Base-by-base conservation (phyloP, 2,113 vertebrate species). In the Callithrix jacchus region DNA sequence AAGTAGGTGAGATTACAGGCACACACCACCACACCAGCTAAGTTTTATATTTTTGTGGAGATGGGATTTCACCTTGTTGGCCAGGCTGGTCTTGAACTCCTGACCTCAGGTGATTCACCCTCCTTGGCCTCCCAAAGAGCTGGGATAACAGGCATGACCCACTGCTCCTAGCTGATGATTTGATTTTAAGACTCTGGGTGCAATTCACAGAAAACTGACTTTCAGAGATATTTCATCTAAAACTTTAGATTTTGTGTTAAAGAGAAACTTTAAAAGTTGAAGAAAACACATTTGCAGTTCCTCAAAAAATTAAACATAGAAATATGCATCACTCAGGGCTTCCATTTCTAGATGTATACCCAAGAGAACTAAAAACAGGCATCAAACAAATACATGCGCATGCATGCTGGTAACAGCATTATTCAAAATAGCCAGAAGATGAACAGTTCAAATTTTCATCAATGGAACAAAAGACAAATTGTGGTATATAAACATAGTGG, bases 181-280 rank as follows among this genome's bases (percentile, higher is more conserved):
- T 86, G 12, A 42, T 58, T 85, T 21, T 14, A 76, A 94, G 91
- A 94, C n/a, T 86, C 37, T 77, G 40, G 2, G 8, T 74, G 5
- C 23, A 0, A 0, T 91, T 97, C 45, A 93, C 61, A 30, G 42
- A 56, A 35, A 93, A 95, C 79, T 94, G 79, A 83, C 79, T 98
- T 95, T 89, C 71, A 83, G 20, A 16, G 40, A 49, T 47, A 58
- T 77, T 66, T 35, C 86, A 37, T 93, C 94, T 95, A 96, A 96
- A 97, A 98, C 32, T 92, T 96, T 87, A 61, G n/a, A 89, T 97
- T 96, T 90, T 56, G 0, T 4, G 77, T 74, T 89, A 40, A 90
- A 52, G 5, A 20, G 82, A 97, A 97, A 74, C 91, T 96, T 94
- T 45, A 86, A 66, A 89, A 66, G 14, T 74, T 64, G 70, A 91